A percentile compares a stretch with the other conserved stretches of the same genome.
These are phyloP conservation scores for Cyanoderma ruficeps DNA, from an alignment of 2,113 vertebrate species.

Conservation along the genomic window DNA sequence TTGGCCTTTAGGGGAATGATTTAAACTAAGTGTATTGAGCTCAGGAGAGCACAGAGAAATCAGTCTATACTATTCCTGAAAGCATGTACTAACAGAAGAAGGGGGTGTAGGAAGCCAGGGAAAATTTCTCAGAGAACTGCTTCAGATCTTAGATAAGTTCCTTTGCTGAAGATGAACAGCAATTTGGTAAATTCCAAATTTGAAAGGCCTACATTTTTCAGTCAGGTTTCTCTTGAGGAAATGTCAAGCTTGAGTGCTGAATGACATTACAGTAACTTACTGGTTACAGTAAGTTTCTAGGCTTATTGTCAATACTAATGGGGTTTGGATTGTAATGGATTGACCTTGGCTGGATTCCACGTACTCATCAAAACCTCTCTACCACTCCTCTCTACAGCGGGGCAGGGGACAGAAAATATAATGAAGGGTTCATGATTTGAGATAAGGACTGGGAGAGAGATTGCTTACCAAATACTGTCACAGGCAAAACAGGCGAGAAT, in stretches of 20 bases:
- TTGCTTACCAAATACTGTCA: background rate
- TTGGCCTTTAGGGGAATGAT: background rate
- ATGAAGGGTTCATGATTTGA: background rate
- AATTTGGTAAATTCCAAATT: background rate
- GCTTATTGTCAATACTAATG: background rate
- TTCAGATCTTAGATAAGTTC: background rate
- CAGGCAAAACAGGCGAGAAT: background rate
- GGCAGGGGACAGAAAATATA: background rate
- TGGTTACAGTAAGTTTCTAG: background rate
- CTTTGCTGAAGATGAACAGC: background rate
- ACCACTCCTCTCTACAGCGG: background rate
- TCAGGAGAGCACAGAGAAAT: background rate
- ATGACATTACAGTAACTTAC: background rate
- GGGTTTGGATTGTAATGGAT: background rate
- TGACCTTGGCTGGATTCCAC: background rate
- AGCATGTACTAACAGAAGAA: background rate
- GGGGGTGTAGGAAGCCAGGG: background rate
- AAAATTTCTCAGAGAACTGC: background rate
- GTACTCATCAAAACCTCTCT: background rate
- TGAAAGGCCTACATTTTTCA: background rate
- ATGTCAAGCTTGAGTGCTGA: background rate
- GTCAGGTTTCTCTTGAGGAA: background rate
- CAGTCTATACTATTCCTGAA: background rate
- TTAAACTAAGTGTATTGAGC: background rate
- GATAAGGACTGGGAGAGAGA: background rate